A percentile compares a stretch with the other conserved stretches of the same genome.
Conservation (phyloP, 1,140 invertebrate species). For the Argopecten irradians region DNA sequence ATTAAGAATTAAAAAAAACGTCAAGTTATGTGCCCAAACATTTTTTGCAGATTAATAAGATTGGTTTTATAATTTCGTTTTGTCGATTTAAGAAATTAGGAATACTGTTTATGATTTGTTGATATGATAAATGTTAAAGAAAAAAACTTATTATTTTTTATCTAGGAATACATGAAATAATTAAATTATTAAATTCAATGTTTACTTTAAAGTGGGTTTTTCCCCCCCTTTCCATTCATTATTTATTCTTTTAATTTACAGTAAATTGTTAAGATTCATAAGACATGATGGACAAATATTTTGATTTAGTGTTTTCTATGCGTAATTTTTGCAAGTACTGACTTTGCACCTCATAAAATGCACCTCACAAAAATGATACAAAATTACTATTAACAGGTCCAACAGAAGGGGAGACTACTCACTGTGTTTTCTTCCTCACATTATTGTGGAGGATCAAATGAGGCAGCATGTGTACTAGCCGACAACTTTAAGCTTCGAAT, state of each 20-base stretch:
- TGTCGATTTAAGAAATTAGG: background rate
- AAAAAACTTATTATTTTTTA: too few relatives aligned
- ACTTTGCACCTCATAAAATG: too few relatives aligned
- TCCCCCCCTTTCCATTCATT: too few relatives aligned
- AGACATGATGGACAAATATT: too few relatives aligned
- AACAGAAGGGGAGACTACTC: constrained; percentile 82
- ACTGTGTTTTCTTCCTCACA: constrained; percentile 85
- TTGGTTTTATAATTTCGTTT: constrained; percentile 11
- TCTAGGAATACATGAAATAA: too few relatives aligned
- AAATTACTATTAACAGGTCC: constrained; percentile 77
- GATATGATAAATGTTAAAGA: background rate
- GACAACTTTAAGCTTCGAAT: constrained; percentile 80
- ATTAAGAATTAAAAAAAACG: constrained; percentile 45
- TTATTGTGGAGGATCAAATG: constrained; percentile 83
- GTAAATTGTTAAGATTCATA: too few relatives aligned
- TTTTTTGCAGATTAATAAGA: background rate
- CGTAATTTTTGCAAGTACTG: too few relatives aligned
- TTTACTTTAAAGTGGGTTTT: too few relatives aligned
- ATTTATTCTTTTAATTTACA: too few relatives aligned
- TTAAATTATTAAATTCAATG: too few relatives aligned
- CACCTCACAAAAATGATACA: too few relatives aligned
- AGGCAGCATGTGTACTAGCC: constrained; percentile 83
- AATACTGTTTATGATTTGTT: background rate
- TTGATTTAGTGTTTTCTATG: too few relatives aligned
- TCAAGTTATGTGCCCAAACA: background rate